These are phyloP conservation scores for Noctuana brunneofusca DNA, from an alignment of 2,888 invertebrate genomes.

Conservation along the genomic window DNA sequence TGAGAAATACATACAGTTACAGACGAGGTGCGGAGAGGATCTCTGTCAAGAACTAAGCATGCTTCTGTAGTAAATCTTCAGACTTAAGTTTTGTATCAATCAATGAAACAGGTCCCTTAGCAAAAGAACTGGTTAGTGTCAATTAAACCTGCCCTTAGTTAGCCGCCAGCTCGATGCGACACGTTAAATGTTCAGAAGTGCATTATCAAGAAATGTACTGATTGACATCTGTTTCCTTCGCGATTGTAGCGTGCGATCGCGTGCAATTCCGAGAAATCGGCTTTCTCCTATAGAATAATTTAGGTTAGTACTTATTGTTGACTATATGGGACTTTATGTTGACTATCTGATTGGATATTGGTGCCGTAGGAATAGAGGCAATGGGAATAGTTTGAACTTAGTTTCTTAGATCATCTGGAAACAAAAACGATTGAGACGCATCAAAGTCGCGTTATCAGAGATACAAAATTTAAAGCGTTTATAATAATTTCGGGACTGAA, in stretches of 20 bases:
- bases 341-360: not conserved
- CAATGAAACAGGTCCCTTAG: not conserved
- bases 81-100: not conserved
- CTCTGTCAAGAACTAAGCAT: too few species aligned
- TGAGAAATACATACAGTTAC: too few species aligned
- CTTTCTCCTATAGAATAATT: slow-evolving; percentile 18
- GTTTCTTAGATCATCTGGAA: too few species aligned
- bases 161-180: slow-evolving; percentile 35
- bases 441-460: too few species aligned
- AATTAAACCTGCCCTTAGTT: slow-evolving; percentile 40
- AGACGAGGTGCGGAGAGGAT: too few species aligned
- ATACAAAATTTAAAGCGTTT: too few species aligned
- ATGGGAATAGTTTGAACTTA: too few species aligned
- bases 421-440: too few species aligned
- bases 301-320: slow-evolving; percentile 15
- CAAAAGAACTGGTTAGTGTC: slow-evolving; percentile 38
- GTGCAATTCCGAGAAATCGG: slow-evolving; percentile 20
- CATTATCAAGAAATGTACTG: slow-evolving; percentile 29
- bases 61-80: too few species aligned
- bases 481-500: too few species aligned
- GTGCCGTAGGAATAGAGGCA: not conserved
- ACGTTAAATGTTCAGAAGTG: slow-evolving; percentile 35
- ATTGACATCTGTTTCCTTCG: slow-evolving; percentile 31
- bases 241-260: slow-evolving; percentile 19
- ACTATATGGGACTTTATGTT: not conserved